Conservation (phyloP, 2,113 vertebrate genomes). For the Apodemus sylvaticus region DNA sequence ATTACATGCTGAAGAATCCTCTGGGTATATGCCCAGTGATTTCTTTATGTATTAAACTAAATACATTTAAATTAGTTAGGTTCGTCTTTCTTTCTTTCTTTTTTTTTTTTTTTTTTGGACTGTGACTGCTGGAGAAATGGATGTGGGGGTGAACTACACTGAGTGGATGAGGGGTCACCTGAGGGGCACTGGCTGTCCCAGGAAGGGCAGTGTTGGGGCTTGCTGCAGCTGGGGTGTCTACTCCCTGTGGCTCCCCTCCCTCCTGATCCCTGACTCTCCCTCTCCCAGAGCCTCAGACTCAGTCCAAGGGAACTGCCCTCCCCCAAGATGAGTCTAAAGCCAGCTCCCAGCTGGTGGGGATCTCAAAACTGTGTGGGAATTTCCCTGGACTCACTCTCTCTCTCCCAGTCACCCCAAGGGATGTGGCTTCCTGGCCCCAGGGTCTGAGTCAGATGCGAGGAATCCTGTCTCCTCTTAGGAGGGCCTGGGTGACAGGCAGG, state of each 20-base stretch:
- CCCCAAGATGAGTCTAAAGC: not conserved
- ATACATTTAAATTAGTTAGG: not conserved
- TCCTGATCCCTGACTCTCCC: accelerated
- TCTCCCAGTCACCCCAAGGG: constrained; percentile 24
- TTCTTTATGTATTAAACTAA: not conserved
- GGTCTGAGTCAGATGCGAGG: constrained; percentile 59
- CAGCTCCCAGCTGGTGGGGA: not conserved
- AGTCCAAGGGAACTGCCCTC: too few species aligned
- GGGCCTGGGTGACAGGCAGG: not conserved
- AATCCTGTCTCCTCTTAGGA: constrained; percentile 39
- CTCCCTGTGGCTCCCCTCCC: not conserved
- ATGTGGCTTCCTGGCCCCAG: constrained; percentile 21
- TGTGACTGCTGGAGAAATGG: not conserved
- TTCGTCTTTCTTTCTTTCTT: not conserved
- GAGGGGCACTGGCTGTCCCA: not conserved
- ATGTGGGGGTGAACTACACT: not conserved
- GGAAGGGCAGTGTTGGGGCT: constrained; percentile 33
- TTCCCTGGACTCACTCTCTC: constrained; percentile 52
- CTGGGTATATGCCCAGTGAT: too few species aligned
- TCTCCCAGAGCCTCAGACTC: not conserved
- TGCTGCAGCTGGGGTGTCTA: not conserved
- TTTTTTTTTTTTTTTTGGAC: constrained; percentile 1
- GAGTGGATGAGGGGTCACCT: not conserved
- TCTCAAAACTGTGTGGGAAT: constrained; percentile 38
- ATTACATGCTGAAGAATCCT: too few species aligned